Evolutionary conservation across 2,113 vertebrate genomes (phyloP).

Genomic region (Otis tarda): DNA sequence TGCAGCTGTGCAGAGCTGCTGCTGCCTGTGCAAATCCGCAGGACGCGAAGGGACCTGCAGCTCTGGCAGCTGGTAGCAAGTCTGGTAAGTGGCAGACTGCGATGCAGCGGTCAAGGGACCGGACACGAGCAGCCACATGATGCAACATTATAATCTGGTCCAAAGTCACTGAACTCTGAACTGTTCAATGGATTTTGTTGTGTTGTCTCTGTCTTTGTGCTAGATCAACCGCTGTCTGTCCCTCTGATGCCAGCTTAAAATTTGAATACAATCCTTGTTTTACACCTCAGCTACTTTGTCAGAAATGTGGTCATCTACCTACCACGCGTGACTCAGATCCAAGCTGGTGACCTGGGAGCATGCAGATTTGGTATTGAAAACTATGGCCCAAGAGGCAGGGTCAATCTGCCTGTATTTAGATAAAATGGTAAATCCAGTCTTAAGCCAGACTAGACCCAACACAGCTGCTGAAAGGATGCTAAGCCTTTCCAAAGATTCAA

Average conservation of each 20-base stretch:
- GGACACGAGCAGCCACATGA: background rate
- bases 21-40: background rate
- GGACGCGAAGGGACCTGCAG: rapidly evolving
- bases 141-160: background rate
- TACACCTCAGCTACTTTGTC: background rate
- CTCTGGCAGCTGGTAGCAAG: background rate
- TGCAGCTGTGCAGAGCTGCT: background rate
- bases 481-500: background rate
- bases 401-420: background rate
- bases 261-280: background rate
- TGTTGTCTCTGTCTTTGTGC: background rate
- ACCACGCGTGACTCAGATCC: background rate
- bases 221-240: background rate
- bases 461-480: background rate
- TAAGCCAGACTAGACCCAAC: background rate
- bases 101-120: background rate
- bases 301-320: background rate
- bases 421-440: background rate
- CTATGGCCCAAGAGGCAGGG: background rate
- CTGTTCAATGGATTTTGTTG: background rate
- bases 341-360: background rate
- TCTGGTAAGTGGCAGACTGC: background rate
- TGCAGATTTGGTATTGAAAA: background rate
- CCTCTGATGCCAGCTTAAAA: background rate
- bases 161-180: background rate